Evolutionary conservation across 1,140 invertebrate genomes (phyloP).

Genomic region (Apolygus lucorum): DNA sequence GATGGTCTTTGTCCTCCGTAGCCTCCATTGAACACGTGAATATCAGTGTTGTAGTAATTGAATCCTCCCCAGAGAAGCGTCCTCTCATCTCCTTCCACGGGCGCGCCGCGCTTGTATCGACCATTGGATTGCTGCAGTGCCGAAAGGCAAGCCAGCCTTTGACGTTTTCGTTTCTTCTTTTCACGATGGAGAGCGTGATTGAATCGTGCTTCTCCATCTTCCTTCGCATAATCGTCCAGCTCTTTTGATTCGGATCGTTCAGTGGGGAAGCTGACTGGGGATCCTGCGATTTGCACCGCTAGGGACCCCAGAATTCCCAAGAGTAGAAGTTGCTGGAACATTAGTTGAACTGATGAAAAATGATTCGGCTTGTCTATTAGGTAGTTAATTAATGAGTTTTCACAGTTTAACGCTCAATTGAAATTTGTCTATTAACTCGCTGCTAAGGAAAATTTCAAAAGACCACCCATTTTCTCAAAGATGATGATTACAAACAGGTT

Average conservation of each 20-base stretch:
- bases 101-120: neutral
- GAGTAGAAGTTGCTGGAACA: neutral
- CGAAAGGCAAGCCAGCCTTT: neutral
- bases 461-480: too few relatives aligned
- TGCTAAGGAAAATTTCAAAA: too few relatives aligned
- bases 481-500: too few relatives aligned
- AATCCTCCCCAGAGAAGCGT: slow-evolving; percentile 2
- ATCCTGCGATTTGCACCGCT: neutral
- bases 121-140: neutral
- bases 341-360: too few relatives aligned
- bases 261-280: neutral
- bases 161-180: neutral
- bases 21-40: slow-evolving; percentile 1
- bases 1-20: neutral
- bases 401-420: too few relatives aligned
- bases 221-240: neutral
- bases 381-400: too few relatives aligned
- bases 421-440: too few relatives aligned
- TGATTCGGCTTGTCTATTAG: too few relatives aligned
- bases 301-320: neutral
- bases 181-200: neutral
- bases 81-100: neutral
- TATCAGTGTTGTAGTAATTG: slow-evolving; percentile 7
- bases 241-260: neutral
- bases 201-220: neutral